These are phyloP conservation scores for Notocelia uddmanniana DNA, from an alignment of 2,888 invertebrate genomes.

Conservation along the genomic window DNA sequence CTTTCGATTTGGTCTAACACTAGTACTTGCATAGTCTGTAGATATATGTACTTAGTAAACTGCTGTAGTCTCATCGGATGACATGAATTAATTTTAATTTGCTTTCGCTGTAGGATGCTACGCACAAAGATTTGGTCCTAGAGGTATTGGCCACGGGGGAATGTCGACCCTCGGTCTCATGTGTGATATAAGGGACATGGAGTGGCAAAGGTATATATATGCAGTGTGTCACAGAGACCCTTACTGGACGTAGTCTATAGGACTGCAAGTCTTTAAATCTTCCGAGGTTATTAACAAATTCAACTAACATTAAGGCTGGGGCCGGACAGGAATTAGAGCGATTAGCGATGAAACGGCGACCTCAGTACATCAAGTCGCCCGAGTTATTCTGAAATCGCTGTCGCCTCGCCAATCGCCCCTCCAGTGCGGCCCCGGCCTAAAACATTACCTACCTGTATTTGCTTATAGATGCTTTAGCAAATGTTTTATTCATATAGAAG, in stretches of 20 bases:
- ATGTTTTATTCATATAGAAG: conserved; percentile 48
- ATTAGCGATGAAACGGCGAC: too few relatives aligned
- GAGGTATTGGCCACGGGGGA: conserved; percentile 97
- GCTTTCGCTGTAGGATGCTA: conserved; percentile 93
- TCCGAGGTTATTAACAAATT: conserved; percentile 57
- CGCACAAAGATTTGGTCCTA: conserved; percentile 97
- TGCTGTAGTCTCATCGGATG: conserved; percentile 73
- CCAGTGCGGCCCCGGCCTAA: too few relatives aligned
- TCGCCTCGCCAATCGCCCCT: too few relatives aligned
- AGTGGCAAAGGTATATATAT: conserved; percentile 89
- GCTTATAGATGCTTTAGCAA: conserved; percentile 76
- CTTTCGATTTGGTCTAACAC: conserved; percentile 49
- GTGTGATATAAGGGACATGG: conserved; percentile 92
- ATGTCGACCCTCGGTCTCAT: conserved; percentile 93
- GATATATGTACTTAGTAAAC: conserved; percentile 39
- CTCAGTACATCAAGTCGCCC: too few relatives aligned
- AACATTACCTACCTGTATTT: conserved; percentile 54
- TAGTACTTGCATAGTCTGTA: conserved; percentile 4
- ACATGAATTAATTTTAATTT: conserved; percentile 73
- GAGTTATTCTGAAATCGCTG: too few relatives aligned
- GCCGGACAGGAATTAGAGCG: too few relatives aligned
- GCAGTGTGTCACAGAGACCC: conserved; percentile 57
- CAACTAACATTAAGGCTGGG: conserved; percentile 57
- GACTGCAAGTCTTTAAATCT: conserved; percentile 55
- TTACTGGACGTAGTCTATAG: conserved; percentile 62